These are phyloP conservation scores for Ceyx erithaca DNA, from an alignment of 2,797 vertebrate species.

Conservation along the genomic window DNA sequence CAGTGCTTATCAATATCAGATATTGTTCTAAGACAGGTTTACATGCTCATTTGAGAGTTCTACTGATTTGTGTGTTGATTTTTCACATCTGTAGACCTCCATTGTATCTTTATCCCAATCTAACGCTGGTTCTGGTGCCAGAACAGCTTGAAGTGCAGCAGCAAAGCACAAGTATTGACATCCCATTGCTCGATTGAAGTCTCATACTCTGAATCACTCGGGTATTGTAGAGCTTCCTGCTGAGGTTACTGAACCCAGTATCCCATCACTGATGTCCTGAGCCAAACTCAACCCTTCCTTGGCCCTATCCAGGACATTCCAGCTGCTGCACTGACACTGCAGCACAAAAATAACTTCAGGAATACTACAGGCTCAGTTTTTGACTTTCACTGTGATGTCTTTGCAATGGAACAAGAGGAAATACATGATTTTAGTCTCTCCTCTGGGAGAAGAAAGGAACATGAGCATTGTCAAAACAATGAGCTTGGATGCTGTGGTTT, in stretches of 20 bases:
- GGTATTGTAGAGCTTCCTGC: background rate
- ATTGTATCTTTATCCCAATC: conserved; percentile 2
- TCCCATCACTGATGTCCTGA: no score
- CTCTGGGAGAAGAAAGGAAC: background rate
- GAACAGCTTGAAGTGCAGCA: conserved; percentile 7
- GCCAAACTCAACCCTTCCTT: no score
- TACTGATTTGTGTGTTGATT: background rate
- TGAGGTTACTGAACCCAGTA: no score
- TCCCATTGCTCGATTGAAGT: background rate
- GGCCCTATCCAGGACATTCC: background rate
- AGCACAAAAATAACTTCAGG: conserved; percentile 21
- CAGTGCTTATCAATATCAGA: background rate
- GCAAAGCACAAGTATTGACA: conserved; percentile 2
- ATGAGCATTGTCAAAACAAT: conserved; percentile 17
- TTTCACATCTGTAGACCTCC: background rate
- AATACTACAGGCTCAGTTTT: background rate
- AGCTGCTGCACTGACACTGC: background rate
- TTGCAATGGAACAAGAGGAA: background rate
- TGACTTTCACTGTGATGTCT: conserved; percentile 1
- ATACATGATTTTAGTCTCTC: background rate
- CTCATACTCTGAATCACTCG: background rate
- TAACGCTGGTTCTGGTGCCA: conserved; percentile 23
- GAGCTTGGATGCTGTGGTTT: background rate
- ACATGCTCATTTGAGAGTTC: conserved; percentile 1
- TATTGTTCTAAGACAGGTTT: background rate